Evolutionary conservation across 23 tunicate genomes (phyloP).

Genomic region (Halocynthia roretzi): DNA sequence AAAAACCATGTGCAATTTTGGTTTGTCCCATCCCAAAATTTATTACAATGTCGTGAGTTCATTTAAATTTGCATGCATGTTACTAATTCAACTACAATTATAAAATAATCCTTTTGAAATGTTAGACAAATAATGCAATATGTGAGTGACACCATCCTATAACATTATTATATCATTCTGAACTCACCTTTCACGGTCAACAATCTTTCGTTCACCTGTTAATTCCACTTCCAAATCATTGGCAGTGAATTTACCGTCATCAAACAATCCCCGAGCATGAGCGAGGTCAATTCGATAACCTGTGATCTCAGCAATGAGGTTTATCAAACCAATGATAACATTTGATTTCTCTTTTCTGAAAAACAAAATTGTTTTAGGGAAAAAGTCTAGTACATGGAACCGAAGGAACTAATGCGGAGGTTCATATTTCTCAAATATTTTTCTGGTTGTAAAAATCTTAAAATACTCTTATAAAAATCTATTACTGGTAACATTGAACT

Average conservation of each 20-base stretch:
- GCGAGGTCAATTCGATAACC: slow-evolving; percentile 6
- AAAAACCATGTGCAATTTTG: too few species aligned
- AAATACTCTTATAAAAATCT: background rate
- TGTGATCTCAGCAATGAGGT: slow-evolving; percentile 13
- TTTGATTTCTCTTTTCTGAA: slow-evolving; percentile 7
- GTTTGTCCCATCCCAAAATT: too few species aligned
- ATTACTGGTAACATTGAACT: background rate
- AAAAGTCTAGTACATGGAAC: background rate
- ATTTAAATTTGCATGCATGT: too few species aligned
- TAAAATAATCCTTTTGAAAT: too few species aligned
- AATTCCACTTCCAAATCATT: slow-evolving; percentile 1
- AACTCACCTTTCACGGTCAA: background rate
- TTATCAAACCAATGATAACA: slow-evolving; percentile 1
- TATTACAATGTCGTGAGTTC: too few species aligned
- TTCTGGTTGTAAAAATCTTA: background rate
- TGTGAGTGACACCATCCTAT: too few species aligned
- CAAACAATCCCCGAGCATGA: slow-evolving; percentile 17
- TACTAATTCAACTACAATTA: too few species aligned
- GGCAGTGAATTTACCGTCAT: slow-evolving; percentile 12
- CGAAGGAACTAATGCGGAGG: background rate
- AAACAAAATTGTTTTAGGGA: background rate
- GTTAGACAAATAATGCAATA: too few species aligned
- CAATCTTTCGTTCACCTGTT: background rate
- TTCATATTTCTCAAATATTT: background rate
- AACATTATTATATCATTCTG: background rate